Conservation (phyloP, 2,888 invertebrate genomes). For the Acrocyrtus sp. region DNA sequence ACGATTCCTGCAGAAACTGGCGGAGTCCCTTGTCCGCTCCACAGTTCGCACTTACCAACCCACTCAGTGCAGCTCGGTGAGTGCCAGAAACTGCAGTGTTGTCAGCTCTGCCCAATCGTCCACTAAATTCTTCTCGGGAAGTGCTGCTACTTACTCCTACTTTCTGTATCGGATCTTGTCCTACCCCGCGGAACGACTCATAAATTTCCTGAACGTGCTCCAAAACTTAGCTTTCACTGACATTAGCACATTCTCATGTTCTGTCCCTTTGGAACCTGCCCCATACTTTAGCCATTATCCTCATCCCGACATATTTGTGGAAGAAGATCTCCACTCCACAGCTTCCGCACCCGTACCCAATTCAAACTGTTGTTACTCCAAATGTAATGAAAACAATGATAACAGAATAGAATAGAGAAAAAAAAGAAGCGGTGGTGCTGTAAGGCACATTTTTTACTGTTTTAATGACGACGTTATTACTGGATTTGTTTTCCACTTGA, state of each 20-base stretch:
- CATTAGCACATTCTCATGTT: constrained; percentile 40
- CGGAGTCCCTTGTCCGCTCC: constrained; percentile 52
- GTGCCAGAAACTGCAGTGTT: constrained; percentile 41
- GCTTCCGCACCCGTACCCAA: no score
- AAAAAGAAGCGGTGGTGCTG: no score
- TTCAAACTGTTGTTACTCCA: no score
- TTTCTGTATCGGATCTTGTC: constrained; percentile 17
- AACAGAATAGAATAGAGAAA: no score
- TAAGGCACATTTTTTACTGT: no score
- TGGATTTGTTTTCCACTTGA: no score
- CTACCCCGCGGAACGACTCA: constrained; percentile 36
- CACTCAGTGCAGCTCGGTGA: constrained; percentile 35
- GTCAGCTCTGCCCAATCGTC: constrained; percentile 37
- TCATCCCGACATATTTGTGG: no score
- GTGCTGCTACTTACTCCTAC: constrained; percentile 9
- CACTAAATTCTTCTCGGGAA: constrained; percentile 22
- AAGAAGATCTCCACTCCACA: no score
- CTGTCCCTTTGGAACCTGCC: constrained; percentile 27
- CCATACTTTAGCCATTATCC: constrained; percentile 31
- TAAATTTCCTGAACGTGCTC: constrained; percentile 46
- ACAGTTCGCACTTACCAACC: constrained; percentile 42
- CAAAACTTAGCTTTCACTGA: constrained; percentile 41
- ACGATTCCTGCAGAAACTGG: constrained; percentile 53
- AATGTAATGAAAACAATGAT: no score
- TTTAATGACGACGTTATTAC: no score